Conservation (phyloP, 2,113 vertebrate genomes). For the Struthidea cinerea region DNA sequence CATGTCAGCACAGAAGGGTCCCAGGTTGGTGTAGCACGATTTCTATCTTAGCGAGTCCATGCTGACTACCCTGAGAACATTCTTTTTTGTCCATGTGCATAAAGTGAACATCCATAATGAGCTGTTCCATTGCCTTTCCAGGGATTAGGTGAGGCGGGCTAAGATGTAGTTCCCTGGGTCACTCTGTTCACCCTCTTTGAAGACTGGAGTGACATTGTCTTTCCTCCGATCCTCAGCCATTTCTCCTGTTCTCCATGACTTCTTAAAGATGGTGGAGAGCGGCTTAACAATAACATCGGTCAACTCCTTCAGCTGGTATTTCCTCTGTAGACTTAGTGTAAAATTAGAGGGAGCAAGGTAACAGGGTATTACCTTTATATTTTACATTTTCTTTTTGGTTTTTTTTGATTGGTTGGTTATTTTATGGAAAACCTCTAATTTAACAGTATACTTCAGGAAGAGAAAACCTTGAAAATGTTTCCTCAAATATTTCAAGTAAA, state of each 20-base stretch:
- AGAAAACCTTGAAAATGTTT: not conserved
- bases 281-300: not conserved
- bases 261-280: not conserved
- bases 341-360: not conserved
- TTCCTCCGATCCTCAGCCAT: not conserved
- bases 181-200: not conserved
- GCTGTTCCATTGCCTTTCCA: not conserved
- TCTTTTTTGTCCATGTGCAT: fast-evolving
- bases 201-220: not conserved
- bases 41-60: not conserved
- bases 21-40: not conserved
- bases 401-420: not conserved
- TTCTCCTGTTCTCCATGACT: not conserved
- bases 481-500: not conserved
- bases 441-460: not conserved
- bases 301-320: not conserved
- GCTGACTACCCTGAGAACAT: not conserved
- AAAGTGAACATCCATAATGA: not conserved
- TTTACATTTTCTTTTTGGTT: not conserved
- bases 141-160: not conserved
- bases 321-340: not conserved
- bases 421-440: not conserved
- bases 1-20: not conserved
- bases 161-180: not conserved
- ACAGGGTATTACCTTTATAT: not conserved